These are phyloP conservation scores for Percopsis transmontana DNA, from an alignment of 2,113 vertebrate genomes.

Conservation along the genomic window DNA sequence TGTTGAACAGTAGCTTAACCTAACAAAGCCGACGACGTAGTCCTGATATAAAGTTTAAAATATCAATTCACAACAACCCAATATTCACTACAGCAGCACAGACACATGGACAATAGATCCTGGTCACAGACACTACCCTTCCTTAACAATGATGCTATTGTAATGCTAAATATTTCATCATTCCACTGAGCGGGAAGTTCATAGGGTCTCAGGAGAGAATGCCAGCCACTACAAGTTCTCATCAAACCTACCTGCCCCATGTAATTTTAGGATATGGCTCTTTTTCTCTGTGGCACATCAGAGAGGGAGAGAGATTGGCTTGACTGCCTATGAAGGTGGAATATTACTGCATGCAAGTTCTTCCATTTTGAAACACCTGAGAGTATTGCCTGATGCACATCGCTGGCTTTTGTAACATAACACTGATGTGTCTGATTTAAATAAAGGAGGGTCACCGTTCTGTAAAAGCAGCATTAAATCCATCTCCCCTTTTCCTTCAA, in stretches of 20 bases:
- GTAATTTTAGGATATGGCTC: constrained; percentile 36
- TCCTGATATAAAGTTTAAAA: too few relatives aligned
- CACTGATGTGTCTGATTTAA: background rate
- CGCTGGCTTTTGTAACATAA: background rate
- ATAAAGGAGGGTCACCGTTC: background rate
- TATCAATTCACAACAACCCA: background rate
- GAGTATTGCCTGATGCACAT: background rate
- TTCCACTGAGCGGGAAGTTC: constrained; percentile 60
- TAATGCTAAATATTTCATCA: constrained; percentile 75
- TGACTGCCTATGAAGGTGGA: background rate
- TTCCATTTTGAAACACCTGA: background rate
- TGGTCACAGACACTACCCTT: constrained; percentile 32
- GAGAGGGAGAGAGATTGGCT: background rate
- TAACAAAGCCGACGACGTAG: too few relatives aligned
- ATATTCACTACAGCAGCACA: constrained; percentile 18
- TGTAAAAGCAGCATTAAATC: background rate
- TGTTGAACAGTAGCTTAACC: too few relatives aligned
- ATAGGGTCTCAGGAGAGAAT: constrained; percentile 55
- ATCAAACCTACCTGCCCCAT: constrained; percentile 38
- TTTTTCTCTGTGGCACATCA: constrained; percentile 2
- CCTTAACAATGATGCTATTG: constrained; percentile 60
- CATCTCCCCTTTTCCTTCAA: background rate
- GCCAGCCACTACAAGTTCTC: constrained; percentile 38
- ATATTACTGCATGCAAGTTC: background rate
- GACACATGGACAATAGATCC: constrained; percentile 35